phyloP scores from a whole-genome alignment of 2,113 vertebrate genomes.

The Zeus faber region DNA sequence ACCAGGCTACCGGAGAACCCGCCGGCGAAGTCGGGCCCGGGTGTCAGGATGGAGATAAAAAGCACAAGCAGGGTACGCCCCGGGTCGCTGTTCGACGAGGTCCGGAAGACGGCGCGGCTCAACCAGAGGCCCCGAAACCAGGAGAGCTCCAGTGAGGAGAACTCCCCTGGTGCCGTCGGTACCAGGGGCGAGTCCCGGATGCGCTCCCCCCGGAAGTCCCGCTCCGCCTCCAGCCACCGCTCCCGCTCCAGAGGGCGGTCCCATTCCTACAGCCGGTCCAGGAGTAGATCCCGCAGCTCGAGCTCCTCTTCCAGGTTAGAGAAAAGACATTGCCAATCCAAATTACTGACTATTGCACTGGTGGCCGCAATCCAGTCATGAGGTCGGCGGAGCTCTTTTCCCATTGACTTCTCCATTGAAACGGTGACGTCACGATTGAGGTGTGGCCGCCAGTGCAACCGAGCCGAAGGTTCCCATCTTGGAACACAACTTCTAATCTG shows the following conservation, averaged over 20 bases:
- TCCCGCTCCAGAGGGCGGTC: conserved; percentile 77
- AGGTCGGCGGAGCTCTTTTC: not conserved
- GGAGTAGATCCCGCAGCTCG: conserved; percentile 84
- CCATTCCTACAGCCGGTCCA: conserved; percentile 83
- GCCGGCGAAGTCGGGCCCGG: conserved; percentile 73
- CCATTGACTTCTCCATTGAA: not conserved
- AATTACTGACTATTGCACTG: not conserved
- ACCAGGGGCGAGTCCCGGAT: conserved; percentile 73
- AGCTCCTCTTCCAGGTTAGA: conserved; percentile 86
- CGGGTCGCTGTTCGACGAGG: conserved; percentile 95
- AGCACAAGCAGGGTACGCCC: conserved; percentile 90
- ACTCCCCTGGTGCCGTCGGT: conserved; percentile 72
- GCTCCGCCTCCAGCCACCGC: conserved; percentile 82
- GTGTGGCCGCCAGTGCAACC: no score
- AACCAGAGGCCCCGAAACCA: conserved; percentile 92
- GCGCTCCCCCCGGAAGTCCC: conserved; percentile 81
- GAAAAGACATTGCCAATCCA: not conserved
- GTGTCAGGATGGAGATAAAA: conserved; percentile 93
- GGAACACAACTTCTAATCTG: not conserved
- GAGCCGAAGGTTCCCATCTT: no score
- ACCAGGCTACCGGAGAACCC: conserved; percentile 40
- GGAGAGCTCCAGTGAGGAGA: conserved; percentile 93
- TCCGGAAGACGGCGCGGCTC: conserved; percentile 90
- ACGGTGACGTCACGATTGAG: not conserved
- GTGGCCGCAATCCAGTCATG: not conserved